These are phyloP conservation scores for Brachypodius melanocephalos DNA, from an alignment of 2,113 vertebrate genomes.

Conservation along the genomic window DNA sequence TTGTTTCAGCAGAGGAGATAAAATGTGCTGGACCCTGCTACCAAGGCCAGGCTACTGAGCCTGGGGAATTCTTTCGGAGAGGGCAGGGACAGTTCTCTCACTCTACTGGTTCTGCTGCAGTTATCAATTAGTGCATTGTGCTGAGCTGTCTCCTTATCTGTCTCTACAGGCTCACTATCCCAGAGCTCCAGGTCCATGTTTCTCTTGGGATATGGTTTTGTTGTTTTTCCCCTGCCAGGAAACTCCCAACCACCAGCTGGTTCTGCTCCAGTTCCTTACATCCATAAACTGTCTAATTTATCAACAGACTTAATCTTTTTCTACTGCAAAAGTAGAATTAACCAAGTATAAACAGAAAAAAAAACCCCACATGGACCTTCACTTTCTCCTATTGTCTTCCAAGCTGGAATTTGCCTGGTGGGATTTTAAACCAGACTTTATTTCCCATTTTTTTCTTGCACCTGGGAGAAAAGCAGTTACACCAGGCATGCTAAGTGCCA, in stretches of 20 bases:
- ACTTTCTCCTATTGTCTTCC: not conserved
- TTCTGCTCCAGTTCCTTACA: not conserved
- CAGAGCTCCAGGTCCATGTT: not conserved
- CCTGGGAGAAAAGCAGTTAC: not conserved
- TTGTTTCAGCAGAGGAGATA: not conserved
- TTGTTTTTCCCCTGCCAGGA: not conserved
- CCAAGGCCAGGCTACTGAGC: not conserved
- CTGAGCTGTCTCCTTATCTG: not conserved
- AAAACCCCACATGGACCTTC: rapidly evolving
- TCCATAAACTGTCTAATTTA: not conserved
- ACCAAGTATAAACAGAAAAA: not conserved
- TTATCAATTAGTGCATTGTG: not conserved
- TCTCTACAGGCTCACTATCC: not conserved
- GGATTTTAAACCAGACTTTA: not conserved
- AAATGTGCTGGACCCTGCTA: not conserved
- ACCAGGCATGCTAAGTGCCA: not conserved
- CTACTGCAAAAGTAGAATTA: not conserved
- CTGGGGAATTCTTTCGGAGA: not conserved
- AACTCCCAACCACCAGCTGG: not conserved
- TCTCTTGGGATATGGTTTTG: not conserved
- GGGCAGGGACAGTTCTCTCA: not conserved
- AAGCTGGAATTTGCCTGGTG: not conserved
- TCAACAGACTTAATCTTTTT: not conserved
- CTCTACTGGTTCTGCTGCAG: not conserved
- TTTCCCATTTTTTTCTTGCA: not conserved